Evolutionary conservation across 1,140 invertebrate species (phyloP).

Genomic region (Limonius californicus): DNA sequence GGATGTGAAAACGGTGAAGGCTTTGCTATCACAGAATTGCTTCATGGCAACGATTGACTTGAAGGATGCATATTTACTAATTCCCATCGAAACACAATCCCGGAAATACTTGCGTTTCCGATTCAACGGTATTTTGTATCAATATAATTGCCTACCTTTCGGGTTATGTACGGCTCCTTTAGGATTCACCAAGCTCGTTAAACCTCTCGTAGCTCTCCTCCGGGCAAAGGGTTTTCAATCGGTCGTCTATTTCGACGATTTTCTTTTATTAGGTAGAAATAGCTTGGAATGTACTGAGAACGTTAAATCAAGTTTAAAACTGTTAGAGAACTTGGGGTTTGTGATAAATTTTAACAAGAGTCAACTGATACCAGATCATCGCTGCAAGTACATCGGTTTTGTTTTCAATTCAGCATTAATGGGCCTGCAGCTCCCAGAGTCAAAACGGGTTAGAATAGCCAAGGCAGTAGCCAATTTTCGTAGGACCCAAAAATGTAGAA

Average conservation of each 20-base stretch:
- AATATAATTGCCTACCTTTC: conserved; percentile 20
- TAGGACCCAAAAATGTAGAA: background rate
- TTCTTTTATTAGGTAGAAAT: background rate
- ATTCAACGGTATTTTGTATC: background rate
- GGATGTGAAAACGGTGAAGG: too few relatives aligned
- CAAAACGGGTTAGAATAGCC: background rate
- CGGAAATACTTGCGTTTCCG: too few relatives aligned
- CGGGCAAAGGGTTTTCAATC: background rate
- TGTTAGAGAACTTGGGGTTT: background rate
- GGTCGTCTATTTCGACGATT: background rate
- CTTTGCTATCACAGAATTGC: too few relatives aligned
- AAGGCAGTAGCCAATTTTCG: too few relatives aligned
- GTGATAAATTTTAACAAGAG: background rate
- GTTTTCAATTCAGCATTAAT: background rate
- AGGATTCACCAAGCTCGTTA: conserved; percentile 18
- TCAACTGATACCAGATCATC: background rate
- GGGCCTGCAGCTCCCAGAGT: background rate
- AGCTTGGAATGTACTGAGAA: background rate
- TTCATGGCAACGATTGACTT: too few relatives aligned
- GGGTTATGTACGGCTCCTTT: conserved; percentile 5
- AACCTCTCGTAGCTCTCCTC: conserved; percentile 8
- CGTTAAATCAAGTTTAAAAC: background rate
- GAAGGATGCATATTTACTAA: too few relatives aligned
- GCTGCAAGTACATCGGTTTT: background rate
- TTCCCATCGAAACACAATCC: too few relatives aligned